Evolutionary conservation across 1,140 invertebrate species (phyloP).

Genomic region (Mactra quadrangularis): DNA sequence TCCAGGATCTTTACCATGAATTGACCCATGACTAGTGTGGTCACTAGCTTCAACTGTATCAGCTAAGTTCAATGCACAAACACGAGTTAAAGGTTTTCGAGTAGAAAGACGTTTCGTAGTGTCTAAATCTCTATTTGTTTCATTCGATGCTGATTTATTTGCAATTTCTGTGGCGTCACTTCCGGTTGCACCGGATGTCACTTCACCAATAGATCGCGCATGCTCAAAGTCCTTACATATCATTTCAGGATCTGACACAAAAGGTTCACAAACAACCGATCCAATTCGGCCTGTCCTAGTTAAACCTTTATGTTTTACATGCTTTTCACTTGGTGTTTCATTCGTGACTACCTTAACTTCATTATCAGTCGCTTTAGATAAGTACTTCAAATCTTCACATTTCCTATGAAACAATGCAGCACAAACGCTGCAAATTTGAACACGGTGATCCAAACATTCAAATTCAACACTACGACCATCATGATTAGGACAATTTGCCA

Average conservation of each 20-base stretch:
- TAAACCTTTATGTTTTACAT: neutral
- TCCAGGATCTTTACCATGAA: neutral
- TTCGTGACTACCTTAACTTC: neutral
- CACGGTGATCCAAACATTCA: slow-evolving; percentile 22
- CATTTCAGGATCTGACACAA: neutral
- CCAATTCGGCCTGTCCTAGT: neutral
- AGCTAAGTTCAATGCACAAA: neutral
- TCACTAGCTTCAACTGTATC: neutral
- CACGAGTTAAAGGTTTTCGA: neutral
- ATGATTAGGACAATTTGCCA: neutral
- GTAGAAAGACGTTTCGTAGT: neutral
- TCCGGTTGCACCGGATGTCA: too few species aligned
- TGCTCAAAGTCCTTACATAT: neutral
- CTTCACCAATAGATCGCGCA: slow-evolving; percentile 4
- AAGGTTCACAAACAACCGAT: neutral
- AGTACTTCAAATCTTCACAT: slow-evolving; percentile 5
- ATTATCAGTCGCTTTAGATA: neutral
- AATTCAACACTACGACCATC: slow-evolving; percentile 3
- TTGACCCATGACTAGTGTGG: neutral
- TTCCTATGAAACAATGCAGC: slow-evolving; percentile 13
- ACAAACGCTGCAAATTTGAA: slow-evolving; percentile 21
- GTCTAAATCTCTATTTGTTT: neutral
- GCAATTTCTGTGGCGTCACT: neutral
- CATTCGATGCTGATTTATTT: too few species aligned
- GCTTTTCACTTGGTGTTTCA: too few species aligned